Conservation (phyloP, 2,797 vertebrate species). For the Muscicapa striata region DNA sequence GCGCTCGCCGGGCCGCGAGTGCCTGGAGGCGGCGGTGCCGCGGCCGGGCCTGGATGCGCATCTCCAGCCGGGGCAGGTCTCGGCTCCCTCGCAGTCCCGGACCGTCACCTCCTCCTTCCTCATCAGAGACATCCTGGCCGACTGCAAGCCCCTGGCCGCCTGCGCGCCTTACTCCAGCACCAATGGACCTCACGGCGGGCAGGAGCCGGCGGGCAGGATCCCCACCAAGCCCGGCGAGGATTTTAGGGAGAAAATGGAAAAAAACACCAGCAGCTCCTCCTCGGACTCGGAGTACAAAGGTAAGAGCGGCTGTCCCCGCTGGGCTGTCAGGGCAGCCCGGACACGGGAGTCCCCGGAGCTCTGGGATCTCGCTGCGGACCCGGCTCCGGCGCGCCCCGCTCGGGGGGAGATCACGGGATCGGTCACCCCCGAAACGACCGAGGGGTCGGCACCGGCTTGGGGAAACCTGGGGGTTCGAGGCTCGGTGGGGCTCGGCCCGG, state of each 20-base stretch:
- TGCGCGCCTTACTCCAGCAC: conserved; percentile 96
- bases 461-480: background rate
- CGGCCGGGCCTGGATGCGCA: conserved; percentile 87
- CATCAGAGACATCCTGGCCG: conserved; percentile 96
- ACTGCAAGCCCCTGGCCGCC: conserved; percentile 95
- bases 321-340: background rate
- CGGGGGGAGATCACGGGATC: background rate
- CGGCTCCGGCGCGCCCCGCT: background rate
- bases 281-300: conserved; percentile 98
- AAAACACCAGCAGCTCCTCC: conserved; percentile 89
- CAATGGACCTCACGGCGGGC: conserved; percentile 86
- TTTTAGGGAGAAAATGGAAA: conserved; percentile 89
- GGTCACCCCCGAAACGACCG: background rate
- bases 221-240: conserved; percentile 88
- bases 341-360: background rate
- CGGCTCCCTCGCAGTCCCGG: conserved; percentile 90
- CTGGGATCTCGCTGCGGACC: background rate
- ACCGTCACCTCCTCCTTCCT: conserved; percentile 97
- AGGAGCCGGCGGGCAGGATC: conserved; percentile 85
- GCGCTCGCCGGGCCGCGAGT: conserved; percentile 89
- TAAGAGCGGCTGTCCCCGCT: conserved; percentile 56
- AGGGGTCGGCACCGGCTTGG: background rate
- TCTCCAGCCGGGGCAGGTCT: conserved; percentile 86
- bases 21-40: conserved; percentile 83
- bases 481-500: background rate